A percentile compares a stretch with the other conserved stretches of the same genome.
These are phyloP conservation scores for Acromyrmex charruanus DNA, from an alignment of 1,140 invertebrate genomes.

Conservation along the genomic window DNA sequence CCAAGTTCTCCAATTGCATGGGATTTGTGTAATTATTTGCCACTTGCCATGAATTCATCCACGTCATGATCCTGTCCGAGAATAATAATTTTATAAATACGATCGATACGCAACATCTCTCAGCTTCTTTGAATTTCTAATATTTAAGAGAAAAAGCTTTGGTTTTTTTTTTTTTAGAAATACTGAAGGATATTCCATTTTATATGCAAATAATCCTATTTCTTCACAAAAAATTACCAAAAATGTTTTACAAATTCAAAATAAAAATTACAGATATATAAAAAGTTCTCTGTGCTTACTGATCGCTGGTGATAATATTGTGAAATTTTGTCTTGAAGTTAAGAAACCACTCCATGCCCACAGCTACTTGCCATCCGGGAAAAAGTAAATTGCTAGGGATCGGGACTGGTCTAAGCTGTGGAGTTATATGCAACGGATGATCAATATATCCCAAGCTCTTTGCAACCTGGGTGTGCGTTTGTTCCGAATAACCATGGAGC, in stretches of 20 bases:
- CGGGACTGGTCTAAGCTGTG: constrained; percentile 84
- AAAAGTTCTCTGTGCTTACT: constrained; percentile 85
- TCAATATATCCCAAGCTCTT: constrained; percentile 87
- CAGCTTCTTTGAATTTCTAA: neutral
- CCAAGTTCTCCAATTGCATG: constrained; percentile 88
- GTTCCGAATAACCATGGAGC: constrained; percentile 85
- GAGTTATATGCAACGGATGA: constrained; percentile 82
- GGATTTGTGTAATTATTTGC: constrained; percentile 89
- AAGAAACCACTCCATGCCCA: constrained; percentile 88
- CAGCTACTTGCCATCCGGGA: constrained; percentile 88
- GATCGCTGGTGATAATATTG: constrained; percentile 88
- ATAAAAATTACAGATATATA: neutral
- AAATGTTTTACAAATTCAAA: neutral
- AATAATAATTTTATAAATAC: constrained; percentile 23
- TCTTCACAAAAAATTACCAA: neutral
- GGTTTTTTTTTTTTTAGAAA: neutral
- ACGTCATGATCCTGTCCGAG: constrained; percentile 88
- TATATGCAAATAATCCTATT: too few species aligned
- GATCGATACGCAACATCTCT: constrained; percentile 9
- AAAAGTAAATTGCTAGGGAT: constrained; percentile 87
- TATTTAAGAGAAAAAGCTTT: neutral
- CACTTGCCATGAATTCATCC: constrained; percentile 91
- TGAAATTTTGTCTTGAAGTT: constrained; percentile 87
- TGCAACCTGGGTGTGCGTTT: constrained; percentile 85
- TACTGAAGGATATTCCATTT: too few species aligned